Base-by-base conservation (phyloP, 37 sponge, comb jelly and placozoan genomes). In the Trichoplax adhaerens region DNA sequence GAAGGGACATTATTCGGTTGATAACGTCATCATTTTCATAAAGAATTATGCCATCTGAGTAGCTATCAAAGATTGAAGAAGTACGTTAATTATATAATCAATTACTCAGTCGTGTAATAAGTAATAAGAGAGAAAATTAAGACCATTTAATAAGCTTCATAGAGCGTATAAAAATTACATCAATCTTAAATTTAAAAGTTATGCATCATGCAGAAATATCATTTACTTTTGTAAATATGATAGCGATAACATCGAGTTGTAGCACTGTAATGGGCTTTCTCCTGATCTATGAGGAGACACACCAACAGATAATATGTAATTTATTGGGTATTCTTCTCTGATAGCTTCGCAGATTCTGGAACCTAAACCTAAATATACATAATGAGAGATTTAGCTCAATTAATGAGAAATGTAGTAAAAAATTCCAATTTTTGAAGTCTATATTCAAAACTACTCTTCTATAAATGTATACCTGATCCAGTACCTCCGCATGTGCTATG, bases 401-500 rank as follows among this genome's bases (percentile, higher is more conserved):
- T 29, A 29, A 29, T 29, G 29, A 29, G 29, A 29, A 29, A 29
- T 29, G 29, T 29, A 29, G 29, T 29, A 29, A 29, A 29, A 29
- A 29, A 29, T 0, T 29, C 29, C 29, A 29, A 29, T 29, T 29
- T 29, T 29, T 29, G 29, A 29, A 29, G 29, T 29, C 29, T 29
- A 29, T 29, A 29, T 29, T 29, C 29, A 29, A 29, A 29, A 29
- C 29, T 29, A 29, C 29, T 29, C 29, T 29, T 29, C 29, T 29
- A 29, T 29, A 29, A 29, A 29, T 0, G 29, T 29, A 29, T 46
- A 86, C 87, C 90, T 66, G 90, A 81, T 64, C 88, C 93, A 64
- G 93, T 91, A 6, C 93, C 93, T 56, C 93, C 93, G 5, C 84
- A 78, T 4, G 82, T 53, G 67, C 93, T 91, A 77, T 91, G 93